These are phyloP conservation scores for Zaprionus inermis DNA, from an alignment of 1,140 invertebrate species.

Conservation along the genomic window DNA sequence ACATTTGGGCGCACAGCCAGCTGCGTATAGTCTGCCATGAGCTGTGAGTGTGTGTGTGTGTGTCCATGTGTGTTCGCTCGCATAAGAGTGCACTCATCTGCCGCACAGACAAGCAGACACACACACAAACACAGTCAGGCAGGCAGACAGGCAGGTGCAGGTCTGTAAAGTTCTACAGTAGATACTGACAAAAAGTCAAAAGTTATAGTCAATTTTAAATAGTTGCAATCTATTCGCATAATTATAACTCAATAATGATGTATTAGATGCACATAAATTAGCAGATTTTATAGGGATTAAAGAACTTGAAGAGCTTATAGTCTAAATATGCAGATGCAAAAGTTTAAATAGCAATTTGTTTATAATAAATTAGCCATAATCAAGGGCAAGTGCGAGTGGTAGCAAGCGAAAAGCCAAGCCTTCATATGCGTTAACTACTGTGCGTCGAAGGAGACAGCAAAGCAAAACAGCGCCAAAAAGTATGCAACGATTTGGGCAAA, in stretches of 20 bases:
- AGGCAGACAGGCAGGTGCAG: not conserved
- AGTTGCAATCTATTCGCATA: not conserved
- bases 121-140: not conserved
- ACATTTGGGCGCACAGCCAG: slow-evolving; percentile 27
- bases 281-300: too few species aligned
- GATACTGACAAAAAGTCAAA: not conserved
- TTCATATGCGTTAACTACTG: slow-evolving; percentile 39
- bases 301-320: too few species aligned
- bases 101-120: not conserved
- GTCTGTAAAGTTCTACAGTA: slow-evolving; percentile 24
- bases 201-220: slow-evolving; percentile 4
- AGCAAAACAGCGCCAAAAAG: slow-evolving; percentile 73
- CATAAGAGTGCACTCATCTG: slow-evolving; percentile 7
- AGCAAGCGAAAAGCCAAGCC: too few species aligned
- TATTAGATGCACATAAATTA: not conserved
- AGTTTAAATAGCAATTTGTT: too few species aligned
- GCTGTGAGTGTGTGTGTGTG: not conserved
- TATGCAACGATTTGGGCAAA: slow-evolving; percentile 45
- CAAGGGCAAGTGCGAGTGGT: too few species aligned
- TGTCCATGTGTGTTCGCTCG: slow-evolving; percentile 4
- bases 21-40: not conserved
- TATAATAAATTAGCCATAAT: too few species aligned
- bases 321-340: too few species aligned
- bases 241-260: not conserved
- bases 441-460: slow-evolving; percentile 46